Base-by-base conservation (phyloP, 1,140 invertebrate genomes). In the Kradibia gibbosae region DNA sequence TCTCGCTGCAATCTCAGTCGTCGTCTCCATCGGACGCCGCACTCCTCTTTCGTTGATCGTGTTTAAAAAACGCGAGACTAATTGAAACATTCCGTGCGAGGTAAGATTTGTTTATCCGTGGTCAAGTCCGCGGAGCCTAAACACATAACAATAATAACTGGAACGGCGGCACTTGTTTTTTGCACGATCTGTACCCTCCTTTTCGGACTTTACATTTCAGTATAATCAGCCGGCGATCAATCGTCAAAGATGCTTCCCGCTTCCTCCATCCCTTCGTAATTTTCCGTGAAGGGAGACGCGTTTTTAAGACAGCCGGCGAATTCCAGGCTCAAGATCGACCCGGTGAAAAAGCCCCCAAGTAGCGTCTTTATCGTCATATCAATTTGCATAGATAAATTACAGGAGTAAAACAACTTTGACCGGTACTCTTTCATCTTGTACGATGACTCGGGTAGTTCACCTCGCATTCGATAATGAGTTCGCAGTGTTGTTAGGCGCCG, bases 371-470 rank as follows among this genome's bases (percentile, higher is more conserved):
- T n/a, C n/a, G n/a, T n/a, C n/a, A n/a, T n/a, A n/a, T n/a, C n/a
- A 62, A 72, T 80, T 73, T 62, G 53, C 70, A 80, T 36, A 70
- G 70, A 80, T 80, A 80, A 80, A 74, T 39, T 25, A 65, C 22
- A 80, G 60, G 70, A 80, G 71, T 57, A 42, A 8, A n/a, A n/a
- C n/a, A n/a, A n/a, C n/a, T n/a, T n/a, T n/a, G n/a, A n/a, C n/a
- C 15, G 4, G 65, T 31, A 55, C 28, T 22, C 45, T 45, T 55
- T 65, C 74, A 62, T 74, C 70, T 73, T 42, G 50, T 22, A 60
- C 48, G 45, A 72, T 72, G 42, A 50, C 53, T 53, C 57, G 70
- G 67, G 60, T 80, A 80, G n/a, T n/a, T n/a, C n/a, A n/a, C n/a
- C n/a, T 67, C 53, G 42, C 20, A 25, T 13, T 62, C 60, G 62